These are phyloP conservation scores for Gyps fulvus DNA, from an alignment of 2,113 vertebrate species.

Conservation along the genomic window DNA sequence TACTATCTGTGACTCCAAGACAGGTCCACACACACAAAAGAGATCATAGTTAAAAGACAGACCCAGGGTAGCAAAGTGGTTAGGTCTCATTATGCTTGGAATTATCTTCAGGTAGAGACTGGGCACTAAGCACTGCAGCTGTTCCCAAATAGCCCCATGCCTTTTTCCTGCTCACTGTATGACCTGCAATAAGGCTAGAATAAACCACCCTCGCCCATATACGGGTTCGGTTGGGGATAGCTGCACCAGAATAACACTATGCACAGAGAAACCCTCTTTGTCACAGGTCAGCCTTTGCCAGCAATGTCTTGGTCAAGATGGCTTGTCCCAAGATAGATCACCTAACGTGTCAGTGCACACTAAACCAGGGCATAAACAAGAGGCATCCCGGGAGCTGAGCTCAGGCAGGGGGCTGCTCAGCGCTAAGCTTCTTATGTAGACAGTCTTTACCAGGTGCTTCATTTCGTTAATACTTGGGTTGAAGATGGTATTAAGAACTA, in stretches of 20 bases:
- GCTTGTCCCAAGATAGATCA: background rate
- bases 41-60: background rate
- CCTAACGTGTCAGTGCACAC: background rate
- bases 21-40: background rate
- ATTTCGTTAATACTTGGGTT: slow-evolving; percentile 43
- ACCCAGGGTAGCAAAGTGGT: background rate
- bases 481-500: slow-evolving; percentile 57
- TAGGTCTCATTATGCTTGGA: background rate
- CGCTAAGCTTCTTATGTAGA: slow-evolving; percentile 53
- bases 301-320: background rate
- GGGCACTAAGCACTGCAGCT: background rate
- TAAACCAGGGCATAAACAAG: slow-evolving; percentile 7
- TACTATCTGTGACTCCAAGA: background rate
- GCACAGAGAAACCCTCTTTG: background rate
- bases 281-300: background rate
- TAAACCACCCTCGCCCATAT: background rate
- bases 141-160: background rate
- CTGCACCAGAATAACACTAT: background rate
- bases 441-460: slow-evolving; percentile 56
- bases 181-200: background rate
- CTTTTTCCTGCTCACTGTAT: background rate
- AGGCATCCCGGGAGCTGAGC: background rate
- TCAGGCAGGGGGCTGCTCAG: slow-evolving; percentile 11
- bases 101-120: background rate
- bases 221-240: background rate